Conservation (phyloP, 1,140 invertebrate species). For the Penaeus vannamei region DNA sequence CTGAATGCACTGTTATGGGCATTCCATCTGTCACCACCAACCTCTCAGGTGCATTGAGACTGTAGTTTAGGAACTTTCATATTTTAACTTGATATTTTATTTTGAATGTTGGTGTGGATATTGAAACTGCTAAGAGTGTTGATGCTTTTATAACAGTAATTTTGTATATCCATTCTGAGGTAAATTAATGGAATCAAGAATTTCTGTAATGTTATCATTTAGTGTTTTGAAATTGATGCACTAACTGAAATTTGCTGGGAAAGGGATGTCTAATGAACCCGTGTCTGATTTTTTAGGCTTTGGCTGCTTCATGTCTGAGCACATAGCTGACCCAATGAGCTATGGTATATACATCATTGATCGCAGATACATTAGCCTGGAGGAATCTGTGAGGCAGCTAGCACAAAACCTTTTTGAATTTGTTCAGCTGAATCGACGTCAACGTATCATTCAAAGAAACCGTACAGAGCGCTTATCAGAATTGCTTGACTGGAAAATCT, state of each 20-base stretch:
- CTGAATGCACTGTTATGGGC: constrained; percentile 99
- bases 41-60: constrained; percentile 80
- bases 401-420: constrained; percentile 97
- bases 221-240: no score
- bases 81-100: no score
- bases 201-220: no score
- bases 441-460: constrained; percentile 98
- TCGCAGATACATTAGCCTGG: constrained; percentile 87
- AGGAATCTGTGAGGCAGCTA: constrained; percentile 94
- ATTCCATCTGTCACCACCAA: constrained; percentile 98
- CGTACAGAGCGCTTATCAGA: constrained; percentile 97
- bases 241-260: no score
- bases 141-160: no score
- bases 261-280: neutral
- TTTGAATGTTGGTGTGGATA: no score
- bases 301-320: constrained; percentile 99
- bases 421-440: constrained; percentile 89
- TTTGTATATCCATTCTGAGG: no score
- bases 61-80: no score
- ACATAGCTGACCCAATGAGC: constrained; percentile 96
- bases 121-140: no score
- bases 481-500: constrained; percentile 97
- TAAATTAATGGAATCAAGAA: no score
- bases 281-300: constrained; percentile 79
- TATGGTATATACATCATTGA: constrained; percentile 99